Evolutionary conservation across 2,888 invertebrate species (phyloP).

Genomic region (Lepidonotus clava): DNA sequence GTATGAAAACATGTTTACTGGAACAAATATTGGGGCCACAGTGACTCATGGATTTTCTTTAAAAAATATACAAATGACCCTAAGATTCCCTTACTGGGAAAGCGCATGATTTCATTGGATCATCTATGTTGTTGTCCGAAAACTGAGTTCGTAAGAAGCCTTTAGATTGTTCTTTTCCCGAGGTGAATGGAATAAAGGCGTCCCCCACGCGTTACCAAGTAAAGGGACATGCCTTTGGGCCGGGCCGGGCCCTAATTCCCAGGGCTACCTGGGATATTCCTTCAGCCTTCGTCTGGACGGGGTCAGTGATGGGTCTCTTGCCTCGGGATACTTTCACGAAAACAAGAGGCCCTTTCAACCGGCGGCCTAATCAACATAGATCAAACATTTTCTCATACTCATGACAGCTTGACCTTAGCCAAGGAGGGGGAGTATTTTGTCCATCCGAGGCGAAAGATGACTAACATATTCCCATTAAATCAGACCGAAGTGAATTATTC

Average conservation of each 20-base stretch:
- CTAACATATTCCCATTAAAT: background rate
- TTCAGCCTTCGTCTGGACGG: background rate
- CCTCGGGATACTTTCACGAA: conserved; percentile 18
- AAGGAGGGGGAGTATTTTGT: too few species aligned
- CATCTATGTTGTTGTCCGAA: too few species aligned
- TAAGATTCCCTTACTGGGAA: too few species aligned
- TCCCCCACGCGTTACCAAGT: background rate
- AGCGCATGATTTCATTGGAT: too few species aligned
- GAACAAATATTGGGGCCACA: too few species aligned
- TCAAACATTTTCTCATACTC: conserved; percentile 38
- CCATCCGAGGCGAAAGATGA: background rate
- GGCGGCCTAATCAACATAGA: conserved; percentile 51
- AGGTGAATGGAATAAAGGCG: too few species aligned
- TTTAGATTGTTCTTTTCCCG: too few species aligned
- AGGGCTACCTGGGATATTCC: background rate
- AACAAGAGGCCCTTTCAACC: conserved; percentile 48
- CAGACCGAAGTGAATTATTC: too few species aligned
- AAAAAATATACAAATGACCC: too few species aligned
- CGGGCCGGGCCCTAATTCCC: background rate
- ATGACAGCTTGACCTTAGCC: background rate
- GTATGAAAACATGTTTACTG: too few species aligned
- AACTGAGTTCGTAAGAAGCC: too few species aligned
- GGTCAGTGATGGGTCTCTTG: conserved; percentile 11
- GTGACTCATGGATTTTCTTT: too few species aligned
- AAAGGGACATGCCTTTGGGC: background rate